A percentile compares a stretch with the other conserved stretches of the same genome.
These are phyloP conservation scores for Mongoloraphidia duomilia DNA, from an alignment of 2,888 invertebrate genomes.

Conservation along the genomic window DNA sequence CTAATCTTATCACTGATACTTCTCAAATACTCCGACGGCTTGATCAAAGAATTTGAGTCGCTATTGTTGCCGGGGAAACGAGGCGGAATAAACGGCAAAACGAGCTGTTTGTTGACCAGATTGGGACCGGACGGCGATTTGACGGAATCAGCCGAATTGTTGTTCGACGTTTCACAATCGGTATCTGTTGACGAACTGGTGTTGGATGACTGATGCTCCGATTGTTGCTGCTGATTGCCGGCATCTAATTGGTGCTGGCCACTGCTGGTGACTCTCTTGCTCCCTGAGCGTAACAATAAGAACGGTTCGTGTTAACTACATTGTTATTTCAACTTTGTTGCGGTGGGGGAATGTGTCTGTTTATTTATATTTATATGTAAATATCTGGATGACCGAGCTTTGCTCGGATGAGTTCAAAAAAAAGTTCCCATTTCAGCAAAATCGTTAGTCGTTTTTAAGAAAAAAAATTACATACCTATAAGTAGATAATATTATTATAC, in stretches of 20 bases:
- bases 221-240: conserved; percentile 19
- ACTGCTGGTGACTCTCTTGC: conserved; percentile 20
- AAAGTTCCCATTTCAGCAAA: too few species aligned
- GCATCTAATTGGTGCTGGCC: conserved; percentile 27
- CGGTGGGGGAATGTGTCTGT: too few species aligned
- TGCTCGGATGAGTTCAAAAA: too few species aligned
- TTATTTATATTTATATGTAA: too few species aligned
- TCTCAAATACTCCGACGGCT: conserved; percentile 81
- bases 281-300: neutral
- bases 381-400: too few species aligned
- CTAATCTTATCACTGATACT: conserved; percentile 56
- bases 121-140: conserved; percentile 27
- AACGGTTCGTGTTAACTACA: too few species aligned
- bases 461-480: too few species aligned
- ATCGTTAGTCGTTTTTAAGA: too few species aligned
- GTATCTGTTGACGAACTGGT: conserved; percentile 31
- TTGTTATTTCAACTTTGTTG: too few species aligned
- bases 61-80: conserved; percentile 55
- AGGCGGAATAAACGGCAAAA: conserved; percentile 80
- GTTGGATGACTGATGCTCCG: conserved; percentile 24
- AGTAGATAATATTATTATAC: too few species aligned
- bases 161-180: conserved; percentile 20
- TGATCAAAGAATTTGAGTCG: conserved; percentile 70
- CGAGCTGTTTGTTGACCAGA: conserved; percentile 74
- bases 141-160: neutral